Conservation (phyloP, 2,888 invertebrate species). For the Aspidiotus rigidus region DNA sequence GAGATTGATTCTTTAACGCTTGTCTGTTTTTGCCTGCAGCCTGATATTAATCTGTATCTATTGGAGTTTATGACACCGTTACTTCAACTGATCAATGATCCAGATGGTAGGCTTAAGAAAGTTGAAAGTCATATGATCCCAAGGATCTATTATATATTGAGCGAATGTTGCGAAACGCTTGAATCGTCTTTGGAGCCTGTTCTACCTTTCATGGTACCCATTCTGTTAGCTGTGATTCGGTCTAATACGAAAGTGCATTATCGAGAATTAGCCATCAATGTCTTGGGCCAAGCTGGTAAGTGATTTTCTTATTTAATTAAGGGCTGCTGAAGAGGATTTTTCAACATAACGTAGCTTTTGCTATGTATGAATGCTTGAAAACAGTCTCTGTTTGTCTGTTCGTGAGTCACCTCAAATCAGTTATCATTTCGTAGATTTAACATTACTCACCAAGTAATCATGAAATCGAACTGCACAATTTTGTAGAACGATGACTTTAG, state of each 20-base stretch:
- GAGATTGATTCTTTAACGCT: not conserved
- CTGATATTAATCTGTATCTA: conserved; percentile 19
- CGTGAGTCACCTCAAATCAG: too few relatives aligned
- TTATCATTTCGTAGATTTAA: too few relatives aligned
- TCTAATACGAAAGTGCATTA: conserved; percentile 19
- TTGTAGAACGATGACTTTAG: too few relatives aligned
- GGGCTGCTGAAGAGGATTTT: not conserved
- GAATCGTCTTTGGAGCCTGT: conserved; percentile 20
- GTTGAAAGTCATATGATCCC: conserved; percentile 20
- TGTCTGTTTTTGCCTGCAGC: not conserved
- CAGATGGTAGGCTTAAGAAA: conserved; percentile 5
- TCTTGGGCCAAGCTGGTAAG: conserved; percentile 20
- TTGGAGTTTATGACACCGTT: conserved; percentile 12
- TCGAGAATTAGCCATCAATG: conserved; percentile 24
- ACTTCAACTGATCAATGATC: conserved; percentile 9
- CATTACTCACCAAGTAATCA: too few relatives aligned
- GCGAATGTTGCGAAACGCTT: conserved; percentile 23
- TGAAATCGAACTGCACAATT: too few relatives aligned
- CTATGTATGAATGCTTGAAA: too few relatives aligned
- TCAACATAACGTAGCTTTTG: too few relatives aligned
- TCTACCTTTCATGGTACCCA: conserved; percentile 27
- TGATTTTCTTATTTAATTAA: not conserved
- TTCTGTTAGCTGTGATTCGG: conserved; percentile 10
- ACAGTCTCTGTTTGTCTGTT: too few relatives aligned
- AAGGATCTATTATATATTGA: conserved; percentile 15